Percentiles rank a stretch among this genome's conserved stretches.
phyloP scores from a whole-genome alignment of 2,797 vertebrate species.

The Jordanella pulchra region DNA sequence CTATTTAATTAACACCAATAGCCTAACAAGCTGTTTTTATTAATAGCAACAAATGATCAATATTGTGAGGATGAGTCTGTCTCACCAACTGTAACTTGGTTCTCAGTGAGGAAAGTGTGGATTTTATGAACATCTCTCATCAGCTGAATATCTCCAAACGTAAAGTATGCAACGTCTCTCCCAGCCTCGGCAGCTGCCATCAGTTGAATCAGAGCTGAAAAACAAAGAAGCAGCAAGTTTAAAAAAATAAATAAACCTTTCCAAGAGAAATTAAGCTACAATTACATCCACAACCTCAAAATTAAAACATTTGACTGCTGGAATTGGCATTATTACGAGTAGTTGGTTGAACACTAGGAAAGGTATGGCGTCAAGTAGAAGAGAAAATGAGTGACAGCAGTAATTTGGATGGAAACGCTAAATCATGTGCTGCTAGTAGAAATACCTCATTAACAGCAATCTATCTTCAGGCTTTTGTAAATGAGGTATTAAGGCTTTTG shows the following conservation, averaged over 20 bases:
- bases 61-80: not conserved
- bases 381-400: conserved; percentile 42
- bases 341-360: conserved; percentile 56
- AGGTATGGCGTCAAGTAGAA: conserved; percentile 35
- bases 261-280: not conserved
- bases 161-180: conserved; percentile 94
- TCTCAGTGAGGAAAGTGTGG: conserved; percentile 87
- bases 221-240: conserved; percentile 9
- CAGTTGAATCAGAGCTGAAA: conserved; percentile 92
- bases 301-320: conserved; percentile 36
- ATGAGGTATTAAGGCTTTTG: conserved; percentile 65
- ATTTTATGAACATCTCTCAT: conserved; percentile 91
- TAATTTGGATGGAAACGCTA: conserved; percentile 61
- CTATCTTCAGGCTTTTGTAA: conserved; percentile 68
- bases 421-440: conserved; percentile 55
- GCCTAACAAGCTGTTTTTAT: not conserved
- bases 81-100: conserved; percentile 89
- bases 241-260: conserved; percentile 9
- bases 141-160: conserved; percentile 90
- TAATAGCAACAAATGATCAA: not conserved
- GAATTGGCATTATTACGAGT: conserved; percentile 32
- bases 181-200: conserved; percentile 91
- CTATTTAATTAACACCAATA: not conserved
- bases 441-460: conserved; percentile 48
- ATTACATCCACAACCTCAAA: conserved; percentile 24